Evolutionary conservation across 2,888 invertebrate species (phyloP).

Genomic region (Empis livida): DNA sequence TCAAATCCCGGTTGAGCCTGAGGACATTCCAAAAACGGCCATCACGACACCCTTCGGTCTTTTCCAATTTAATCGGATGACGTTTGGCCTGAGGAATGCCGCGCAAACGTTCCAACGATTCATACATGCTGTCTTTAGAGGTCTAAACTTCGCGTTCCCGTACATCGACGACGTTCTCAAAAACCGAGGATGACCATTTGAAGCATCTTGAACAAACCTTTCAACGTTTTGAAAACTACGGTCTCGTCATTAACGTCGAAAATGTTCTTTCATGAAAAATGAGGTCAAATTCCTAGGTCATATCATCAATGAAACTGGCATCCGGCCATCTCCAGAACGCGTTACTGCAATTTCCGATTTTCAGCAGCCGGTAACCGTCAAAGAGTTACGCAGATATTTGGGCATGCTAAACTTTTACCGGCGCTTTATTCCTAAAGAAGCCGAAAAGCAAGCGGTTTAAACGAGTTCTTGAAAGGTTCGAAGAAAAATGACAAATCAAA

Average conservation of each 20-base stretch:
- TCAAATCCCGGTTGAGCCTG: constrained; percentile 23
- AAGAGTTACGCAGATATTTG: constrained; percentile 1
- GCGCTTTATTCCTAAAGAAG: constrained; percentile 1
- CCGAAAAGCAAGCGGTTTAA: constrained; percentile 1
- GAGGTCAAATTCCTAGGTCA: not conserved
- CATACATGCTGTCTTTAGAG: constrained; percentile 18
- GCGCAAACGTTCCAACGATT: constrained; percentile 25
- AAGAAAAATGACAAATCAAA: constrained; percentile 5
- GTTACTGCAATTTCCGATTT: constrained; percentile 1
- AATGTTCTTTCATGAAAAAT: not conserved
- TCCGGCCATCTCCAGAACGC: not conserved
- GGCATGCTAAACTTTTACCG: constrained; percentile 3
- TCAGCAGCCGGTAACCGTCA: not conserved
- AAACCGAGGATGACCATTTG: constrained; percentile 1
- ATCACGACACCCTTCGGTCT: constrained; percentile 26
- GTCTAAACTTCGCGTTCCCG: constrained; percentile 1
- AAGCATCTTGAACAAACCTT: constrained; percentile 1
- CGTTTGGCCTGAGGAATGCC: constrained; percentile 25
- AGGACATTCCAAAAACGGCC: constrained; percentile 27
- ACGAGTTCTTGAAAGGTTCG: constrained; percentile 1
- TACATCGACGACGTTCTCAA: constrained; percentile 13
- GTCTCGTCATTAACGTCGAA: not conserved
- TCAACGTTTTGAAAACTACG: not conserved
- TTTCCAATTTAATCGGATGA: constrained; percentile 22
- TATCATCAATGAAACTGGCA: not conserved